Conservation (phyloP, 2,888 invertebrate genomes). For the Poecilobothrus nobilitatus region DNA sequence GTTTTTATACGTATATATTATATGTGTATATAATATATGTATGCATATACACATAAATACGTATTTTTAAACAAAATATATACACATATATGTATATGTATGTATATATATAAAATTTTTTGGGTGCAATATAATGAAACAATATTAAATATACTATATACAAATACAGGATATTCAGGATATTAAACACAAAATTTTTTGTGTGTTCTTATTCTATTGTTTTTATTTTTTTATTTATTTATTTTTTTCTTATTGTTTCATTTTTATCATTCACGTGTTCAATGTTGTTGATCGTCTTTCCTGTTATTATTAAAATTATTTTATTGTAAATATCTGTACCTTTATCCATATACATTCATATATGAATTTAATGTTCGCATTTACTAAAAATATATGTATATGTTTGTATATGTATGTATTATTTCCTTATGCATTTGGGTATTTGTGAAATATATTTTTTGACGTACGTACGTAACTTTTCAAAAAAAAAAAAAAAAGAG, state of each 20-base stretch:
- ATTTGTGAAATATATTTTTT: no score
- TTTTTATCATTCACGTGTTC: background rate
- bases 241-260: background rate
- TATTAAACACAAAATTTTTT: background rate
- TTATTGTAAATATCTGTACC: background rate
- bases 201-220: background rate
- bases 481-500: no score
- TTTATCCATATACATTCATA: background rate
- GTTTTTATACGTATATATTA: no score
- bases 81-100: no score
- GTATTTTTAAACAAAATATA: no score
- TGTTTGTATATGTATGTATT: background rate
- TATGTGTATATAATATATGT: no score
- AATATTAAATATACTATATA: background rate
- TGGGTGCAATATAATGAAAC: no score
- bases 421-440: background rate
- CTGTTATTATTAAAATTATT: background rate
- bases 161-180: background rate
- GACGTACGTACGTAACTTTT: no score
- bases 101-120: no score
- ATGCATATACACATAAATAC: no score
- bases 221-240: background rate
- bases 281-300: conserved; percentile 3
- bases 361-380: background rate
- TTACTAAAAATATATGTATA: background rate